Evolutionary conservation across 2,113 vertebrate genomes (phyloP), one percentile per base, ranked within the genome.

Genomic region (Hyperopisus bebe): DNA sequence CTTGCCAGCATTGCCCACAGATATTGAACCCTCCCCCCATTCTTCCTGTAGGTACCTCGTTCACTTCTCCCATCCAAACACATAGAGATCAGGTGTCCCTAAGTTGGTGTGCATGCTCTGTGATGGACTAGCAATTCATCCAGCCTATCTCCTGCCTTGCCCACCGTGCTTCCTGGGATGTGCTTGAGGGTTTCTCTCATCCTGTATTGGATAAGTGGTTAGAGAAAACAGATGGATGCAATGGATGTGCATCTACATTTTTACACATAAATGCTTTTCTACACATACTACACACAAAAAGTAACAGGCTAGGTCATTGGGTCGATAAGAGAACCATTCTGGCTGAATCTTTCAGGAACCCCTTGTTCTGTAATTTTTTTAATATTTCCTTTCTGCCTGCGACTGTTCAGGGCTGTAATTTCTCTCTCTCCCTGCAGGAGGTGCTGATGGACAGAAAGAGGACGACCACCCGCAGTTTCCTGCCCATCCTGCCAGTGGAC

Each of bases 361-460:
- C 70, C 13, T 47, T 21, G 80, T 24, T 46, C 19, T 44, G 80
- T 42, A 47, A 1, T 83, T 42, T 83, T 80, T 46, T 42, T 46
- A 8, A 8, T 83, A 46, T 47, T 47, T 84, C 1, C 42, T n/a
- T 24, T 24, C 5, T 84, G 6, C 42, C 7, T 31, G 42, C 5
- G 1, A 74, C 53, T 50, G 10, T 13, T 24, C 46, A 31, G 3
- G 8, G 47, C 19, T 87, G 85, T 55, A 87, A 35, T 53, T 74
- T 0, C 0, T 44, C 27, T 6, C 48, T 84, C 2, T 9, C 86
- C 13, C 27, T 3, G 48, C 90, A 99, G 98, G 97, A 98, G 89
- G 92, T 98, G 92, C 93, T 99, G 90, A 89, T 95, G 0, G 98
- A 98, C 0, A 97, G 98, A 88, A 99, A 99, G 92, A 90, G 97